These are phyloP conservation scores for Hedya salicella DNA, from an alignment of 2,888 invertebrate genomes.

Conservation along the genomic window DNA sequence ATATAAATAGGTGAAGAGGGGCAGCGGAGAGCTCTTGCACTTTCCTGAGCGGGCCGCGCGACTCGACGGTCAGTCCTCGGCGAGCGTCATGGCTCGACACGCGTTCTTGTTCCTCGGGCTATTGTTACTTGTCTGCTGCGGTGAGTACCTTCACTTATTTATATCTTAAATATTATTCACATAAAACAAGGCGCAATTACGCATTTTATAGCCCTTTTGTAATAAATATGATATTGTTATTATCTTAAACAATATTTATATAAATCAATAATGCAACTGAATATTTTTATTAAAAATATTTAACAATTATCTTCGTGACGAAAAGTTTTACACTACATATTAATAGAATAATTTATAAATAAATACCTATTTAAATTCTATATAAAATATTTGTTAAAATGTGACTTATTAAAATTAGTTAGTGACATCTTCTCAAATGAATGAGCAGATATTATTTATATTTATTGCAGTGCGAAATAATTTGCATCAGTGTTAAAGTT, in stretches of 20 bases:
- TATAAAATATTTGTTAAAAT: background rate
- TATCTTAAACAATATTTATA: background rate
- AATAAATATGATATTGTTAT: slow-evolving; percentile 8
- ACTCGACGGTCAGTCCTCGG: slow-evolving; percentile 75
- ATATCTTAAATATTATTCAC: slow-evolving; percentile 2
- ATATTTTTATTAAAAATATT: no score
- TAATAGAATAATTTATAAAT: no score
- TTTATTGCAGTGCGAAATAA: background rate
- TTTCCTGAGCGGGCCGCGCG: slow-evolving; percentile 75
- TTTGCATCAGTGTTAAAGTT: slow-evolving; percentile 23
- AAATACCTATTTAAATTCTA: background rate
- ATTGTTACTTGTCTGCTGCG: slow-evolving; percentile 75
- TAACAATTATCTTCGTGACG: no score
- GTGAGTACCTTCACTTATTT: slow-evolving; percentile 67
- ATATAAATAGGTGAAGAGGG: slow-evolving; percentile 85
- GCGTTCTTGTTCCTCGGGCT: slow-evolving; percentile 81
- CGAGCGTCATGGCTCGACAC: slow-evolving; percentile 85
- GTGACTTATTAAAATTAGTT: no score
- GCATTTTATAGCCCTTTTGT: slow-evolving; percentile 22
- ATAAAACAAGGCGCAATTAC: slow-evolving; percentile 7
- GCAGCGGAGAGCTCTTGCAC: slow-evolving; percentile 81
- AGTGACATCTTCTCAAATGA: no score
- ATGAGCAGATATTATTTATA: background rate
- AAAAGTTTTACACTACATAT: background rate
- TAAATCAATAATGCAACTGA: background rate